These are phyloP conservation scores for Hemicentrotus pulcherrimus DNA, from an alignment of 35 echinoderm and acorn worm genomes.

Conservation along the genomic window DNA sequence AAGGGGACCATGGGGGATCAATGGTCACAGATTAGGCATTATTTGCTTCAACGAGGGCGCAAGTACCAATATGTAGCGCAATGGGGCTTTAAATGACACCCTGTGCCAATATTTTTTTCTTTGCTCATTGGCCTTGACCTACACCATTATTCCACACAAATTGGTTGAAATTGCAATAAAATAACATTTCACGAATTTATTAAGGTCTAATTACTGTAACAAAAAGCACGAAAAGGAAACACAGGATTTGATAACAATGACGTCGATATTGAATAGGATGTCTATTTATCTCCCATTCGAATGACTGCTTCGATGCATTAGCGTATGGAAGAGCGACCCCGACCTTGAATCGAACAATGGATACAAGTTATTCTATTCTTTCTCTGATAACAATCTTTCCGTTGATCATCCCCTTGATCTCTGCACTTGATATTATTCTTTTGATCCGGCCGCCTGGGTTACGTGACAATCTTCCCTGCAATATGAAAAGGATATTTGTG, in stretches of 20 bases:
- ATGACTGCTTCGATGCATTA: background rate
- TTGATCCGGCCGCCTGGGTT: background rate
- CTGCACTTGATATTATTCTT: background rate
- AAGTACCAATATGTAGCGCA: no score
- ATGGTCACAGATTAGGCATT: no score
- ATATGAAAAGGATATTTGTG: background rate
- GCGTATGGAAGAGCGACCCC: background rate
- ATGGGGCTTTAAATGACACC: no score
- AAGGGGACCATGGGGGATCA: no score
- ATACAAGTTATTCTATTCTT: background rate
- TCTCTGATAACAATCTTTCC: background rate
- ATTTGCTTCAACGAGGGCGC: no score
- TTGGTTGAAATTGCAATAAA: background rate
- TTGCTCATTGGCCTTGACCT: background rate
- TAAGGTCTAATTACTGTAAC: background rate
- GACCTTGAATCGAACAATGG: background rate
- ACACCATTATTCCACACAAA: background rate
- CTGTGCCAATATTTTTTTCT: no score
- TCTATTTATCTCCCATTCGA: background rate
- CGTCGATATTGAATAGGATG: background rate
- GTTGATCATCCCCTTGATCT: background rate
- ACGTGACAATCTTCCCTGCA: background rate
- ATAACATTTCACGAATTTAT: background rate
- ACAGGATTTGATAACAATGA: background rate
- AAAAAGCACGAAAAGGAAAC: background rate